Base-by-base conservation (phyloP, 2,888 invertebrate species). In the Limnephilus marmoratus region DNA sequence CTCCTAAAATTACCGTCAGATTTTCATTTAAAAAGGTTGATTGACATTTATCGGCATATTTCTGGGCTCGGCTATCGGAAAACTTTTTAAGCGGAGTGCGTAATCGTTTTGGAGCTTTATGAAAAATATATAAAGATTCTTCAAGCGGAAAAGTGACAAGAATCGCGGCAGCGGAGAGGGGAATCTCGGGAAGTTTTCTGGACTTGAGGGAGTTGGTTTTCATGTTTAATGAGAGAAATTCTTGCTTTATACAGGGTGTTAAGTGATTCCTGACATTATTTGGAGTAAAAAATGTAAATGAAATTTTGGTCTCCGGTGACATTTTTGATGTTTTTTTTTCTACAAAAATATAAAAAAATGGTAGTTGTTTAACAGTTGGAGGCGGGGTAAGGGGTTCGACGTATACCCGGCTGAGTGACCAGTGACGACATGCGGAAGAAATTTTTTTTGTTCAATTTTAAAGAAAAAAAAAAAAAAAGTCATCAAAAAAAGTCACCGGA, bases 31-130 rank as follows among this genome's bases (percentile, higher is more conserved):
- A 82, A 82, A 29, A 15, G 31, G 4, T 68, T 68, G 85, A 85
- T 85, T 85, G 85, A 85, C 85, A 85, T 45, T 85, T 85, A 85
- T 85, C 85, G 45, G 41, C 15, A 85, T 41, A n/a, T 85, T 85
- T 85, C n/a, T 18, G 41, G 85, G 37, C 12, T 41, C 24, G n/a
- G n/a, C 15, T 45, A 45, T 37, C 37, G 85, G 85, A 41, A 85
- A 85, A 85, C 37, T 85, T 85, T 37, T 41, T 85, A 85, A 85
- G 85, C 85, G n/a, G 29, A 45, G 34, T 41, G 41, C 85, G n/a
- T n/a, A 85, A 85, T 85, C 85, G 85, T 41, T 85, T 85, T 11
- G n/a, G 45, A n/a, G 45, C n/a, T 45, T 24, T 45, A 24, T 85
- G 85, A 45, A 85, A 41, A 41, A 85, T 85, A 45, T 85, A 37